Evolutionary conservation across 2,113 vertebrate species (phyloP).

Genomic region (Boulengeromyrus knoepffleri): DNA sequence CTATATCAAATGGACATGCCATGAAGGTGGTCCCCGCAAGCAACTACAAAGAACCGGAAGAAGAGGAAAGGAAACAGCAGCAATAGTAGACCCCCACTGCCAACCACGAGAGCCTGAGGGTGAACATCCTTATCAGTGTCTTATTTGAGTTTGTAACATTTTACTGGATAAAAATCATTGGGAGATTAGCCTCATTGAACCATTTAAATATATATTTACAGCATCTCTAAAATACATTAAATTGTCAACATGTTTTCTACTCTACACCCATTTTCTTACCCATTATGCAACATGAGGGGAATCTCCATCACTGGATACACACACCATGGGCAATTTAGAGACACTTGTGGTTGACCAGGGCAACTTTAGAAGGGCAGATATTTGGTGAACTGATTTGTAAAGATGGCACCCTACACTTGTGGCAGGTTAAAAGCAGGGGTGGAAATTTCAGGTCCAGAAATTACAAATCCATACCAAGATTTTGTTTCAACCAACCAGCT

Average conservation of each 20-base stretch:
- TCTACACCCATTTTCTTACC: not conserved
- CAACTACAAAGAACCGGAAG: not conserved
- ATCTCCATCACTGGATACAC: not conserved
- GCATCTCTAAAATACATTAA: not conserved
- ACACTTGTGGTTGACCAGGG: not conserved
- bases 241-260: not conserved
- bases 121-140: not conserved
- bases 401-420: not conserved
- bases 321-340: not conserved
- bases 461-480: no score
- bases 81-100: not conserved
- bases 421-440: not conserved
- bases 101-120: not conserved
- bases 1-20: not conserved
- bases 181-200: not conserved
- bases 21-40: not conserved
- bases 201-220: not conserved
- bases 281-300: not conserved
- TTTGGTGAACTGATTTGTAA: not conserved
- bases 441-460: no score
- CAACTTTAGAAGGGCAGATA: not conserved
- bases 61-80: not conserved
- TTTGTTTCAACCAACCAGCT: no score
- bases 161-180: not conserved
- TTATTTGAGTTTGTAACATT: not conserved